A percentile compares a stretch with the other conserved stretches of the same genome.
phyloP scores from a whole-genome alignment of 2,888 invertebrate species.

The Pristionchus arcanus region DNA sequence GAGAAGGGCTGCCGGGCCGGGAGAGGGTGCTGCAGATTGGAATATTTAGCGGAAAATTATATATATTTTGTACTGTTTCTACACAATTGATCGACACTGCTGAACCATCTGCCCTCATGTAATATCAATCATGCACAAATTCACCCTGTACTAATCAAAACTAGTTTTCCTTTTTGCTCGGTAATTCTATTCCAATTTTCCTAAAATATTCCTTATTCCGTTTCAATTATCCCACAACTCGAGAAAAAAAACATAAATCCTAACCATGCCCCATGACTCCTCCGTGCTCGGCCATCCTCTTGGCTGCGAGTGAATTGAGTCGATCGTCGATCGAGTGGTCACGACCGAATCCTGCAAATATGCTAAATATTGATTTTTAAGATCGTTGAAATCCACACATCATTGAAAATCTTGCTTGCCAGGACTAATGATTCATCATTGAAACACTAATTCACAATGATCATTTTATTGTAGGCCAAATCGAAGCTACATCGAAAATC shows the following conservation, averaged over 20 bases:
- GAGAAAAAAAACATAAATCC: neutral
- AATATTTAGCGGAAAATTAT: no score
- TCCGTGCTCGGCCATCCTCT: conserved; percentile 50
- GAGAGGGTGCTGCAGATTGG: neutral
- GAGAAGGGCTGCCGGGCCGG: neutral
- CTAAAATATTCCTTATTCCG: no score
- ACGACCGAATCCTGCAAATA: neutral
- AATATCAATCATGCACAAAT: neutral
- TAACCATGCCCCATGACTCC: conserved; percentile 25
- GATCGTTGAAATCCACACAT: neutral
- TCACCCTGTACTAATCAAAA: neutral
- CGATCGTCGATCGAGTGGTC: conserved; percentile 54
- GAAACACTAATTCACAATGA: neutral
- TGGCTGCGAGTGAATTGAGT: conserved; percentile 47
- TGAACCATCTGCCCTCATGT: neutral
- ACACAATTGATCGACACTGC: neutral
- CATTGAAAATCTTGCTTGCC: neutral
- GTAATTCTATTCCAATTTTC: no score
- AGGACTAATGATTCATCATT: neutral
- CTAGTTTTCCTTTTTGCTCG: no score
- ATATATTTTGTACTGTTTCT: no score
- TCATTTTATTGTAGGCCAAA: neutral
- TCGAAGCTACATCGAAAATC: neutral
- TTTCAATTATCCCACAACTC: neutral
- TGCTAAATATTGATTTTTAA: neutral